A percentile compares a stretch with the other conserved stretches of the same genome.
phyloP scores from a whole-genome alignment of 2,888 invertebrate genomes.

The Andricus quercusramuli region DNA sequence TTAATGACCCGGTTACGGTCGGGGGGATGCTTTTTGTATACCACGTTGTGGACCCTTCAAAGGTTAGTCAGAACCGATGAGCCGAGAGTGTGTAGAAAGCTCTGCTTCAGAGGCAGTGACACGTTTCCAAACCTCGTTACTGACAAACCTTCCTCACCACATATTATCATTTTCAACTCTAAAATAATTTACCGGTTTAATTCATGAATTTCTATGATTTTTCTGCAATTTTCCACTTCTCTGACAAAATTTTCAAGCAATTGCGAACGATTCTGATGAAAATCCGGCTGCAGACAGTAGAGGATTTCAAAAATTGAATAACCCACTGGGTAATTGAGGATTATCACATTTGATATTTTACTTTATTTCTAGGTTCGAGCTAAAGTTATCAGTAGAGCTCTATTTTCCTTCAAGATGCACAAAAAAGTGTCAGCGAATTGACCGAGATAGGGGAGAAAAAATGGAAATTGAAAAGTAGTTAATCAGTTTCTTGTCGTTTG shows the following conservation, averaged over 20 bases:
- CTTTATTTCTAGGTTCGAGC: too few relatives aligned
- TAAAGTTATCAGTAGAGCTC: background rate
- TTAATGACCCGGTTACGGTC: slow-evolving; percentile 75
- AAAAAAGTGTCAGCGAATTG: slow-evolving; percentile 4
- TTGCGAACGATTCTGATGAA: too few relatives aligned
- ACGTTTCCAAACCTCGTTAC: slow-evolving; percentile 24
- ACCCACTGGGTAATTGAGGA: background rate
- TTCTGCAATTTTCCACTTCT: too few relatives aligned
- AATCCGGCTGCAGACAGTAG: too few relatives aligned
- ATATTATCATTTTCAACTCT: slow-evolving; percentile 8
- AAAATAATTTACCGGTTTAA: background rate
- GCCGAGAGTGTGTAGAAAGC: slow-evolving; percentile 41
- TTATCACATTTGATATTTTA: background rate
- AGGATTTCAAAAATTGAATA: too few relatives aligned
- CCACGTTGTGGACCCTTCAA: slow-evolving; percentile 53
- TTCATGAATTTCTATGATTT: background rate
- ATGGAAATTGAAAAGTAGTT: background rate
- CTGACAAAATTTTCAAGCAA: too few relatives aligned
- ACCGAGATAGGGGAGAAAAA: background rate
- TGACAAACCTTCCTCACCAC: slow-evolving; percentile 6
- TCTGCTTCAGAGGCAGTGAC: slow-evolving; percentile 17
- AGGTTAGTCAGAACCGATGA: slow-evolving; percentile 56
- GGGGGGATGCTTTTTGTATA: slow-evolving; percentile 67
- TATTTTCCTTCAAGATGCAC: background rate
- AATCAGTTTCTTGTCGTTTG: slow-evolving; percentile 7